phyloP scores from a whole-genome alignment of 2,797 vertebrate species.

The Geotrypetes seraphini region DNA sequence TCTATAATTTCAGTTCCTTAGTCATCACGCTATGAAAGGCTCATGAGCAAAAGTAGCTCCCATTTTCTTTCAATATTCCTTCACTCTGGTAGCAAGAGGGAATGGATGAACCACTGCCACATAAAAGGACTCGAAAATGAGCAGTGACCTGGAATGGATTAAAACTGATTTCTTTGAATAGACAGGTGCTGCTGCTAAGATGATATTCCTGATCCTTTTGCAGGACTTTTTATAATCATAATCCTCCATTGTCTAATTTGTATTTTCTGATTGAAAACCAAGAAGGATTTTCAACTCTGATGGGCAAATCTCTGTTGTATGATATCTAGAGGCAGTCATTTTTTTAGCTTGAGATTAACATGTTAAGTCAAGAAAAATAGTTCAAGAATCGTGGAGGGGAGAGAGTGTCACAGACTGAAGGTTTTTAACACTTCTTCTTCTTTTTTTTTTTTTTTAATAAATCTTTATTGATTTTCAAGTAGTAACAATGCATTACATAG shows the following conservation, averaged over 20 bases:
- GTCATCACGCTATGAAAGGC: neutral
- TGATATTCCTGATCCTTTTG: conserved; percentile 5
- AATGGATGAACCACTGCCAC: neutral
- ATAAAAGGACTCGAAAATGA: conserved; percentile 1
- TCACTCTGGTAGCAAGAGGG: neutral
- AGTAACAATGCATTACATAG: too few species aligned
- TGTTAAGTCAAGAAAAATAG: too few species aligned
- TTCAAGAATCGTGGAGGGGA: too few species aligned
- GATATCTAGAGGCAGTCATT: neutral
- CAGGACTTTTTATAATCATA: conserved; percentile 11
- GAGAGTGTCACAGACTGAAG: neutral
- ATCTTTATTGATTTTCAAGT: too few species aligned
- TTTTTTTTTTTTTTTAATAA: too few species aligned
- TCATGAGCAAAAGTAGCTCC: neutral
- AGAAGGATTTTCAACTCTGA: neutral
- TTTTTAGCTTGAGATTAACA: neutral
- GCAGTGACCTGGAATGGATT: conserved; percentile 5
- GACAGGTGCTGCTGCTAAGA: neutral
- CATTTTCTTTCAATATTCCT: conserved; percentile 2
- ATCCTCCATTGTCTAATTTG: conserved; percentile 1
- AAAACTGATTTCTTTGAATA: conserved; percentile 5
- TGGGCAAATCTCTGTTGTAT: neutral
- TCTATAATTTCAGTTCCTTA: neutral
- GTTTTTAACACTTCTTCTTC: too few species aligned
- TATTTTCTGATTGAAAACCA: conserved; percentile 1